Conservation (phyloP, 2,888 invertebrate species). For the Falcaria lacertinaria region DNA sequence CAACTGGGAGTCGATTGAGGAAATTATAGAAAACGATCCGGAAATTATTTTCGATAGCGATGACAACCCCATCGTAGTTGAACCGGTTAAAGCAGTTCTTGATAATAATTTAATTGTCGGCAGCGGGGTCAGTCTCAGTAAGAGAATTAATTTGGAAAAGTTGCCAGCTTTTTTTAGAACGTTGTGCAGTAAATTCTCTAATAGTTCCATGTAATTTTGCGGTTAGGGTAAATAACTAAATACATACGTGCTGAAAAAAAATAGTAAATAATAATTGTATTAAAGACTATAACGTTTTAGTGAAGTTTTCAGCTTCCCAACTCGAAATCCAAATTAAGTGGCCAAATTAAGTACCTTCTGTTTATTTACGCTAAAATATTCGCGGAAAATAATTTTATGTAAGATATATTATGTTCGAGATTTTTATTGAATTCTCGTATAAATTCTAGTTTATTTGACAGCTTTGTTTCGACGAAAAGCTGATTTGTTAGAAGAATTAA, state of each 20-base stretch:
- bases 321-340: background rate
- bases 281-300: too few relatives aligned
- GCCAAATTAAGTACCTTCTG: background rate
- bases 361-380: background rate
- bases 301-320: background rate
- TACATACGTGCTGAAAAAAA: background rate
- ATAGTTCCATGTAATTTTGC: conserved; percentile 27
- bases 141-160: conserved; percentile 39
- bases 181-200: conserved; percentile 45
- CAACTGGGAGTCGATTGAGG: conserved; percentile 66
- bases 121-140: conserved; percentile 31
- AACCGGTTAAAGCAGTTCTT: conserved; percentile 33
- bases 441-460: too few relatives aligned
- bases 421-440: too few relatives aligned
- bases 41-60: conserved; percentile 71
- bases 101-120: conserved; percentile 22
- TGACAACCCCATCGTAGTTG: conserved; percentile 60
- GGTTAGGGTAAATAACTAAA: background rate
- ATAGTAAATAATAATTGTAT: background rate
- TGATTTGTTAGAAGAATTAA: too few relatives aligned
- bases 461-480: too few relatives aligned
- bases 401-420: background rate
- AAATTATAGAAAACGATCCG: conserved; percentile 71
- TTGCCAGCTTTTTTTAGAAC: conserved; percentile 47
- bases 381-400: background rate